Percentiles rank a stretch among this genome's conserved stretches.
These are phyloP conservation scores for Osmerus eperlanus DNA, from an alignment of 2,113 vertebrate species.

Conservation along the genomic window DNA sequence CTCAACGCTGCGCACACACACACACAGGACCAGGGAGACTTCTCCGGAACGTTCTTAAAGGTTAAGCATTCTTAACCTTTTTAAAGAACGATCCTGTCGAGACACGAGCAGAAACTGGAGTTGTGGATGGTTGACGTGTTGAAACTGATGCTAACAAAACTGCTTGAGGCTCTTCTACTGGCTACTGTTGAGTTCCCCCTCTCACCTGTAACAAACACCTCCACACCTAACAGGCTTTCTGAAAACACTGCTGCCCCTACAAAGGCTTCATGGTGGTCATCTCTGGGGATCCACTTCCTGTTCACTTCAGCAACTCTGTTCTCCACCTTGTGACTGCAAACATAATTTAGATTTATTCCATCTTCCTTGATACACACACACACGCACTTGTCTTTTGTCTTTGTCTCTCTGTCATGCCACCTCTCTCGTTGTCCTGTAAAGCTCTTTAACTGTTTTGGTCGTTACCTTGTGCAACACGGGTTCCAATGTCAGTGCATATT, in stretches of 20 bases:
- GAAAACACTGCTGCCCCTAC: constrained; percentile 4
- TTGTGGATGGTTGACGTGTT: neutral
- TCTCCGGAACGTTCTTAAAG: neutral
- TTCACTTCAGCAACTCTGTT: constrained; percentile 1
- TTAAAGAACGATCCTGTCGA: neutral
- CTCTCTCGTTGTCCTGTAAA: neutral
- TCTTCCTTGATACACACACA: constrained; percentile 7
- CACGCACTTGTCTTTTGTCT: neutral
- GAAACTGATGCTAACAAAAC: too few species aligned
- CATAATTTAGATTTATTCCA: neutral
- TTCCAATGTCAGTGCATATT: too few species aligned
- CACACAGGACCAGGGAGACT: neutral
- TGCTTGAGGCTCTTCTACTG: constrained; percentile 26
- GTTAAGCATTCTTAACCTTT: neutral
- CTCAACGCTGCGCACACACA: neutral
- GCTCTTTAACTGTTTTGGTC: neutral
- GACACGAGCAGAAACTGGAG: neutral
- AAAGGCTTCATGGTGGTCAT: constrained; percentile 5
- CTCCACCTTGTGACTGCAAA: constrained; percentile 12
- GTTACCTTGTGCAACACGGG: neutral
- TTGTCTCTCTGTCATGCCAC: constrained; percentile 8
- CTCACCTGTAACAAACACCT: neutral
- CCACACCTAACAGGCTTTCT: constrained; percentile 31
- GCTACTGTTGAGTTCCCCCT: constrained; percentile 14
- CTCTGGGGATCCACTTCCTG: neutral